Percentiles rank a stretch among this genome's conserved stretches.
Conservation (phyloP, 2,797 vertebrate genomes). For the Dallia pectoralis region DNA sequence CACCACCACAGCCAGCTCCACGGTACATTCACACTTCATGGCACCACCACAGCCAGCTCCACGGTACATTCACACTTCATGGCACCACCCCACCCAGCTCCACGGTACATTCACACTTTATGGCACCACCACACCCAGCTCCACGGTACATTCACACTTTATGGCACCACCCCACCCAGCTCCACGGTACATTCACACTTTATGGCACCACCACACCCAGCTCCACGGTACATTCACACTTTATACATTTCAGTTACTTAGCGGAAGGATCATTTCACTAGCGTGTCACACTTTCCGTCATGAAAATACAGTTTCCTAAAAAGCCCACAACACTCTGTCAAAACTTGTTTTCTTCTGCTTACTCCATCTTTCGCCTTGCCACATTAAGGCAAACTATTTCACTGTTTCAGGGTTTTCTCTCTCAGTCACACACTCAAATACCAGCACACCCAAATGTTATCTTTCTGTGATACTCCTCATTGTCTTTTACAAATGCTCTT, state of each 20-base stretch:
- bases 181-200: conserved; percentile 74
- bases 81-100: conserved; percentile 91
- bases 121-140: conserved; percentile 89
- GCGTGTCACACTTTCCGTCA: neutral
- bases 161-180: conserved; percentile 86
- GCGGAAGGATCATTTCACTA: too few species aligned
- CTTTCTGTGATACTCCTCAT: conserved; percentile 9
- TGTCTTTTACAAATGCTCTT: neutral
- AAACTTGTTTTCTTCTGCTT: neutral
- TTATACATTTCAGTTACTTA: neutral
- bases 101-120: conserved; percentile 67
- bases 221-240: conserved; percentile 75
- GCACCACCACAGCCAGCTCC: conserved; percentile 89
- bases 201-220: conserved; percentile 92
- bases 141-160: conserved; percentile 71
- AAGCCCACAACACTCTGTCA: neutral
- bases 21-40: conserved; percentile 62
- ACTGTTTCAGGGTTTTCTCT: neutral
- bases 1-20: conserved; percentile 90
- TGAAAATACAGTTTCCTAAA: neutral
- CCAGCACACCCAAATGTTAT: neutral
- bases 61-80: conserved; percentile 66
- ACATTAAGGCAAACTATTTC: neutral
- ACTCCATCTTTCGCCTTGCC: neutral
- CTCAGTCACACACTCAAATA: conserved; percentile 1